Evolutionary conservation across 2,888 invertebrate genomes (phyloP).

Genomic region (Drosophila kambysellisi): DNA sequence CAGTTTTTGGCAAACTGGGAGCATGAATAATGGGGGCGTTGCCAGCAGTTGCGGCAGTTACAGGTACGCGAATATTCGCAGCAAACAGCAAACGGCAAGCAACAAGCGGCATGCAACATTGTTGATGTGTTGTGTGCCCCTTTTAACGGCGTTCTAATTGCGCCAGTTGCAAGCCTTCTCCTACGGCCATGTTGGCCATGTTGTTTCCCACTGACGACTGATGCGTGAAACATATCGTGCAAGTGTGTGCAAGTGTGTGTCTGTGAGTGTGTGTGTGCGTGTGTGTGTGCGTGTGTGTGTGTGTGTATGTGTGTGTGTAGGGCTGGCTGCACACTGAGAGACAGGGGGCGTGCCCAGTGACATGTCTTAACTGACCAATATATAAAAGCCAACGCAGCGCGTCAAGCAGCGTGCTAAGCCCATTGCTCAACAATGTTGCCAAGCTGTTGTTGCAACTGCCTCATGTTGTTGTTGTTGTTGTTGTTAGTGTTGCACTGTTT

Average conservation of each 20-base stretch:
- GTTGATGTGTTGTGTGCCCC: slow-evolving; percentile 54
- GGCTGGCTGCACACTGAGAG: slow-evolving; percentile 12
- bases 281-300: not conserved
- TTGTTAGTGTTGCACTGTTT: slow-evolving; percentile 2
- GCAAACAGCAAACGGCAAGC: slow-evolving; percentile 29
- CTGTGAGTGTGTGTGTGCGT: slow-evolving; percentile 1
- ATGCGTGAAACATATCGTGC: slow-evolving; percentile 69
- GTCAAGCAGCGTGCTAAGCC: slow-evolving; percentile 44
- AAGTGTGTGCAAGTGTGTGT: slow-evolving; percentile 1
- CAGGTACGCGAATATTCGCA: slow-evolving; percentile 54
- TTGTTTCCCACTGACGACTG: slow-evolving; percentile 46
- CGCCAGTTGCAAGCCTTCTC: slow-evolving; percentile 49
- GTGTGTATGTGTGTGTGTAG: slow-evolving; percentile 16
- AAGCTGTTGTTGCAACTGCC: slow-evolving; percentile 8
- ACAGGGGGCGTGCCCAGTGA: slow-evolving; percentile 72
- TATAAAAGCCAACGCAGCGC: slow-evolving; percentile 62
- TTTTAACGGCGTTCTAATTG: slow-evolving; percentile 80
- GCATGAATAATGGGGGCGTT: slow-evolving; percentile 79
- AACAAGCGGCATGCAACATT: slow-evolving; percentile 19
- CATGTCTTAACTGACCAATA: slow-evolving; percentile 78
- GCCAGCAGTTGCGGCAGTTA: slow-evolving; percentile 48
- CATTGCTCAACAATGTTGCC: slow-evolving; percentile 53
- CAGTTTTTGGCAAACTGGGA: slow-evolving; percentile 54
- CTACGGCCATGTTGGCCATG: slow-evolving; percentile 59
- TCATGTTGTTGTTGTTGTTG: not conserved